Conservation (phyloP, 2,888 invertebrate genomes). For the Apotomis capreana region DNA sequence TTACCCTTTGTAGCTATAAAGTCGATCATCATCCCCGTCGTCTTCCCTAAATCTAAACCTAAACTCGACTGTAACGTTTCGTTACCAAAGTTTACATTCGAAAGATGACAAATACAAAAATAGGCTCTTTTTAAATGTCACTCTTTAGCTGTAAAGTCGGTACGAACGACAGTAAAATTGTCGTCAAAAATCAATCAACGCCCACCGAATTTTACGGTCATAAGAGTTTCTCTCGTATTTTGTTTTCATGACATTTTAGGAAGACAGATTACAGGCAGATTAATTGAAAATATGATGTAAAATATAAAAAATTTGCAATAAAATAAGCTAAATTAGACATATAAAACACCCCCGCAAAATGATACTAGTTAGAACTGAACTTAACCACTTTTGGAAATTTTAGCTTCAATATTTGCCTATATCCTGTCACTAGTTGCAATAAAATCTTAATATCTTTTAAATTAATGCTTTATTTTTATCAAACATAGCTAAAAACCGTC, state of each 20-base stretch:
- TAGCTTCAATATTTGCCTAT: no score
- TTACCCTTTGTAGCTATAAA: background rate
- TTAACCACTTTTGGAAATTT: no score
- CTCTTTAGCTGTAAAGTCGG: background rate
- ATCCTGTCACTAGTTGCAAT: no score
- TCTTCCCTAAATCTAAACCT: background rate
- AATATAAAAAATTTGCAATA: no score
- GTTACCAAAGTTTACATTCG: background rate
- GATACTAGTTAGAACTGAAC: no score
- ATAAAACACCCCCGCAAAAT: no score
- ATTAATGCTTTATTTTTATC: no score
- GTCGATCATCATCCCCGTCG: background rate
- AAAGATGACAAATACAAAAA: background rate
- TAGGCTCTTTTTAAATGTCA: background rate
- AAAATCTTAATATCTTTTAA: no score
- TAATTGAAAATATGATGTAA: no score
- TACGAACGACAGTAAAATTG: constrained; percentile 7
- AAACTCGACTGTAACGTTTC: background rate
- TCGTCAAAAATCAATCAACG: constrained; percentile 16
- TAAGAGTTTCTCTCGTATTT: background rate
- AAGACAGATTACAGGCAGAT: no score
- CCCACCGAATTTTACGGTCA: background rate
- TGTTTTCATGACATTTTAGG: background rate
- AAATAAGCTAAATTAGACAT: no score
- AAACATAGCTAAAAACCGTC: no score